phyloP scores from a whole-genome alignment of 2,797 vertebrate species.

The Oreochromis mossambicus region DNA sequence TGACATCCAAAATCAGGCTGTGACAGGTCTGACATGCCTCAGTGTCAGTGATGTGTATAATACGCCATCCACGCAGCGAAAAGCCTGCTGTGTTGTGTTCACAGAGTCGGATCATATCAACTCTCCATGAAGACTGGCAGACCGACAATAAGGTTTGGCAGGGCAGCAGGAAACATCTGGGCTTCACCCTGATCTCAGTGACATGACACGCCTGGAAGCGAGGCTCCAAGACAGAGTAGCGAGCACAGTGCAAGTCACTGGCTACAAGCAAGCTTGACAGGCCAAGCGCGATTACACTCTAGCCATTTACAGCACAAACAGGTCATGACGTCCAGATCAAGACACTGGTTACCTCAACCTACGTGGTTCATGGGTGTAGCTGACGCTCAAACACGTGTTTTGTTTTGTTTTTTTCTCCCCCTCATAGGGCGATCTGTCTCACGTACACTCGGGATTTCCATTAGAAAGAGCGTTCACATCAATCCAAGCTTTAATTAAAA shows the following conservation, averaged over 20 bases:
- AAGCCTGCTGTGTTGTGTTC: neutral
- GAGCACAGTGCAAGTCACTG: constrained; percentile 23
- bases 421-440: constrained; percentile 29
- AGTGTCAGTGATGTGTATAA: constrained; percentile 3
- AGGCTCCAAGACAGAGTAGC: constrained; percentile 28
- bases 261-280: constrained; percentile 48
- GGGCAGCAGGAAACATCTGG: constrained; percentile 56
- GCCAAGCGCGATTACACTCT: constrained; percentile 43
- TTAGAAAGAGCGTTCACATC: constrained; percentile 83
- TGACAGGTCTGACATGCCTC: constrained; percentile 17
- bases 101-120: constrained; percentile 62
- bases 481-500: constrained; percentile 84
- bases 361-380: constrained; percentile 8
- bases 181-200: constrained; percentile 59
- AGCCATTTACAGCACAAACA: constrained; percentile 35
- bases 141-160: constrained; percentile 52
- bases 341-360: constrained; percentile 15
- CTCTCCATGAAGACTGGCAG: constrained; percentile 39
- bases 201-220: constrained; percentile 40
- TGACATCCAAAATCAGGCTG: constrained; percentile 60
- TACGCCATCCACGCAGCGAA: neutral
- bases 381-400: neutral
- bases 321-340: constrained; percentile 14
- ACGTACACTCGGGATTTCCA: constrained; percentile 70
- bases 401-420: neutral